Evolutionary conservation across 2,888 invertebrate species (phyloP), one percentile per base, ranked within the genome.

Genomic region (Hirtodrosophila confusa): DNA sequence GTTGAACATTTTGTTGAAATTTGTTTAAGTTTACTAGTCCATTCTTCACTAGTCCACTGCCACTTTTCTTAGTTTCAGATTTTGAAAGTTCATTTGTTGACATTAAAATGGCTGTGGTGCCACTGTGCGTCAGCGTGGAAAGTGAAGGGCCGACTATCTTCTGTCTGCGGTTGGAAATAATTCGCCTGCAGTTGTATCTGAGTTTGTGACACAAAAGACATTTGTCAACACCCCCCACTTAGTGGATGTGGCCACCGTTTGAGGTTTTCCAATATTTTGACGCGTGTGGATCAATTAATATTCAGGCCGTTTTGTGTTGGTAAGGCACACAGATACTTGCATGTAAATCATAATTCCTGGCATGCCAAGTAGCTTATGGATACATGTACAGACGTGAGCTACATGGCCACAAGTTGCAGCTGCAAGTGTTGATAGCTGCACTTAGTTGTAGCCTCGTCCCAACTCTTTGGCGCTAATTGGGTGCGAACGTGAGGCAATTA

Each of bases 401-500:
- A 43, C 50, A 35, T 56, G 9, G 45, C 12, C 27, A 10, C 35
- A 45, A 61, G 41, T 35, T 58, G 62, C 77, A 64, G 70, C 69
- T 74, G 58, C 72, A 78, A 76, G 88, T 88, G 89, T 85, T 88
- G 88, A 88, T 79, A 79, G 75, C 78, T 86, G 88, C 89, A 88
- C 88, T 88, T 89, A 88, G 78, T 62, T 48, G 65, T 24, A 31
- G 58, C 41, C 62, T 55, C 60, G 62, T 62, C 55, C 33, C 71
- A 86, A 88, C 86, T 76, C 86, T 79, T 88, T 77, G 69, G 51
- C 65, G 62, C 87, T 88, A 86, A 86, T 86, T 87, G 87, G 86
- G 86, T 86, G 86, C 88, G 87, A 86, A 86, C 86, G 80, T 85
- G 86, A 74, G 57, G 78, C 88, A 88, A 88, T 86, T 87, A 88